A percentile compares a stretch with the other conserved stretches of the same genome.
Evolutionary conservation across 2,888 invertebrate genomes (phyloP).

Genomic region (Plebejus melissa): DNA sequence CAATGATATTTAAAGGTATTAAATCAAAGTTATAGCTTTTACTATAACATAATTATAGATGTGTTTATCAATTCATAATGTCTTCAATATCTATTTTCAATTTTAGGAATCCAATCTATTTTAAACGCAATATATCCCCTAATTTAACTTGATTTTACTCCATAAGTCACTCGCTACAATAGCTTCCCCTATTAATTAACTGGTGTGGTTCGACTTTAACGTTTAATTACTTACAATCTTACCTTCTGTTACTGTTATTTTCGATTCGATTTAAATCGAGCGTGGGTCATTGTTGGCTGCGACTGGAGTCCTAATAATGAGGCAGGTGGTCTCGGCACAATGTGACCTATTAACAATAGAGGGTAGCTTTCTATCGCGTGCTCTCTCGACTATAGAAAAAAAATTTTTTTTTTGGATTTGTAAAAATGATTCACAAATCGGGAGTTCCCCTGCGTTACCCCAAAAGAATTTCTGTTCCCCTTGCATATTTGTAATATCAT

Average conservation of each 20-base stretch:
- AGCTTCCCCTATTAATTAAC: slow-evolving; percentile 10
- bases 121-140: not conserved
- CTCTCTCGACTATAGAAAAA: slow-evolving; percentile 32
- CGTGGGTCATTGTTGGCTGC: slow-evolving; percentile 43
- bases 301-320: slow-evolving; percentile 56
- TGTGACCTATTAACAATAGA: slow-evolving; percentile 59
- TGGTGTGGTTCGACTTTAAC: slow-evolving; percentile 15
- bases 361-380: slow-evolving; percentile 46
- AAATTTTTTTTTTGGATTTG: slow-evolving; percentile 13
- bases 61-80: not conserved
- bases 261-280: slow-evolving; percentile 28
- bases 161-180: slow-evolving; percentile 4
- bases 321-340: slow-evolving; percentile 69
- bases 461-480: slow-evolving; percentile 6
- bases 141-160: not conserved
- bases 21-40: not conserved
- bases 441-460: not conserved
- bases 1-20: not conserved
- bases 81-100: not conserved
- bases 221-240: slow-evolving; percentile 21
- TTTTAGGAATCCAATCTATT: not conserved
- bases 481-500: slow-evolving; percentile 7
- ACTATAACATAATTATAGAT: not conserved
- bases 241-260: slow-evolving; percentile 23
- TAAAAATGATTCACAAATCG: slow-evolving; percentile 15